phyloP scores from a whole-genome alignment of 1,140 invertebrate genomes.

The Chelonus insularis region DNA sequence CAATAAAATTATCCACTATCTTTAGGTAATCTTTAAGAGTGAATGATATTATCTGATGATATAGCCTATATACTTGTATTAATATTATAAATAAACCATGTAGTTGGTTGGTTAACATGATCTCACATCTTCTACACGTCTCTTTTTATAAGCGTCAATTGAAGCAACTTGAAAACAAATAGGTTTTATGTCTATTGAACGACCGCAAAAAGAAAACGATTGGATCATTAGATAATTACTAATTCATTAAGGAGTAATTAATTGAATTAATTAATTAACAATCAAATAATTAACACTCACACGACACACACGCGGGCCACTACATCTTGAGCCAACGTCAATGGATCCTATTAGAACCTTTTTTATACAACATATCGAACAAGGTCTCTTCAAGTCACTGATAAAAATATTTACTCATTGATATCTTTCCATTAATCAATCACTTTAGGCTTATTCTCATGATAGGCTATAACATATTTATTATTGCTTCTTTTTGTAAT shows the following conservation, averaged over 20 bases:
- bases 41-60: too few relatives aligned
- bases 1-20: too few relatives aligned
- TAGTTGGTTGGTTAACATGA: too few relatives aligned
- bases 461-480: too few relatives aligned
- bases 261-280: constrained; percentile 24
- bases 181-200: not conserved
- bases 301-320: constrained; percentile 31
- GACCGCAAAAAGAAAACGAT: not conserved
- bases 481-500: too few relatives aligned
- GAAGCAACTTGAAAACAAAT: constrained; percentile 6
- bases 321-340: constrained; percentile 19
- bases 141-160: constrained; percentile 12
- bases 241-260: constrained; percentile 8
- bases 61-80: too few relatives aligned
- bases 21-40: too few relatives aligned
- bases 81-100: too few relatives aligned
- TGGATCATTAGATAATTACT: constrained; percentile 10
- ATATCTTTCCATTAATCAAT: too few relatives aligned
- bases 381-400: too few relatives aligned
- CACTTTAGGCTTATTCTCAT: not conserved
- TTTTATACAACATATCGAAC: not conserved
- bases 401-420: too few relatives aligned
- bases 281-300: constrained; percentile 29
- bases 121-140: not conserved
- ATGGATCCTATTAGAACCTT: not conserved